These are phyloP conservation scores for Empis stercorea DNA, from an alignment of 2,888 invertebrate genomes.

Conservation along the genomic window DNA sequence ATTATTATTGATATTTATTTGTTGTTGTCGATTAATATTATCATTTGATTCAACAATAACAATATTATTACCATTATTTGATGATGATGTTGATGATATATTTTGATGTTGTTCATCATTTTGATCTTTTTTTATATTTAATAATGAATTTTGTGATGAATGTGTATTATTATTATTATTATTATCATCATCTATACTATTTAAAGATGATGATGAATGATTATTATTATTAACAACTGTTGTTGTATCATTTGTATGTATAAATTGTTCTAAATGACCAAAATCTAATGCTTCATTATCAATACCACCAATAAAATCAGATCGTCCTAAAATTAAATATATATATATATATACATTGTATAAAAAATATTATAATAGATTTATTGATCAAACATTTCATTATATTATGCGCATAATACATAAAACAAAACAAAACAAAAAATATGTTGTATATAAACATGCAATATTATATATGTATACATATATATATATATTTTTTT, in stretches of 20 bases:
- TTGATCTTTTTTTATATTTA: neutral
- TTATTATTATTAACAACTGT: too few relatives aligned
- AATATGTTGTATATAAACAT: too few relatives aligned
- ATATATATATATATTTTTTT: too few relatives aligned
- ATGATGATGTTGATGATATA: too few relatives aligned
- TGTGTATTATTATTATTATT: too few relatives aligned
- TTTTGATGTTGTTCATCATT: slow-evolving; percentile 11
- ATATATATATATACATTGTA: neutral
- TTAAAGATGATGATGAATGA: slow-evolving; percentile 12
- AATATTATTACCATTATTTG: too few relatives aligned
- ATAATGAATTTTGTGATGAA: slow-evolving; percentile 1
- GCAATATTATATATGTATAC: too few relatives aligned
- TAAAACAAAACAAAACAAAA: too few relatives aligned
- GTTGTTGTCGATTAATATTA: neutral
- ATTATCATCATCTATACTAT: slow-evolving; percentile 6
- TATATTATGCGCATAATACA: too few relatives aligned
- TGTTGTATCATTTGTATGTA: slow-evolving; percentile 44
- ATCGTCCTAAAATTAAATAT: slow-evolving; percentile 48
- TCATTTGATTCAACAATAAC: neutral
- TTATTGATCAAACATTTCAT: neutral
- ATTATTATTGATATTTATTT: neutral
- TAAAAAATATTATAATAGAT: neutral
- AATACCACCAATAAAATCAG: slow-evolving; percentile 70
- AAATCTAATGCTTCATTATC: slow-evolving; percentile 74
- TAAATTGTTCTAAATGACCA: slow-evolving; percentile 74